phyloP scores from a whole-genome alignment of 2,113 vertebrate species.

The crab-eating macaque (Macaca fascicularis) region T2T-MFA8v1.1 NC_088384.1:6103001-6103500 shows the following conservation, averaged over 20 bases:
- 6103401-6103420: not conserved
- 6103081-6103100: too few relatives aligned
- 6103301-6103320: not conserved
- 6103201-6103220: too few relatives aligned
- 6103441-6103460: not conserved
- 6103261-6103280: not conserved
- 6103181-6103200: not conserved
- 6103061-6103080: too few relatives aligned
- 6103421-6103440: not conserved
- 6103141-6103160: accelerated
- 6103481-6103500: too few relatives aligned
- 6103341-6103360: not conserved
- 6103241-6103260: not conserved
- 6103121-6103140: not conserved
- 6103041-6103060: too few relatives aligned
- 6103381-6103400: not conserved
- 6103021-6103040: too few relatives aligned
- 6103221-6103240: not conserved
- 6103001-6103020: too few relatives aligned
- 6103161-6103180: not conserved
- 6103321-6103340: not conserved
- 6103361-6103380: accelerated
- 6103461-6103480: too few relatives aligned
- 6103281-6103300: not conserved
- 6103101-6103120: too few relatives aligned